Evolutionary conservation across 1,140 invertebrate species (phyloP).

Genomic region (Drosophila ambigua): DNA sequence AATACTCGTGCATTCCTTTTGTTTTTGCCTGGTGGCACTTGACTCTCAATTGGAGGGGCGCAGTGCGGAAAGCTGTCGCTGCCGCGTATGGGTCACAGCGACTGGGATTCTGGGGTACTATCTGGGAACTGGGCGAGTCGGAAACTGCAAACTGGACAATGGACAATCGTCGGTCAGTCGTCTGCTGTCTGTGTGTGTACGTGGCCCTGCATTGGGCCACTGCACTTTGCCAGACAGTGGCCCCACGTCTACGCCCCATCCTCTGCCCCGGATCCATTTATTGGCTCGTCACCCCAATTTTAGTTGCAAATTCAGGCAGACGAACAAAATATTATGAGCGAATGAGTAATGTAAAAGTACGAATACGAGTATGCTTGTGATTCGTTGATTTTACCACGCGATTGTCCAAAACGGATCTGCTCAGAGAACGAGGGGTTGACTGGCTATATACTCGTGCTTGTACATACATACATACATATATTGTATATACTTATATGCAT

Average conservation of each 20-base stretch:
- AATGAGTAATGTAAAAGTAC: slow-evolving; percentile 51
- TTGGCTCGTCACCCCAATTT: slow-evolving; percentile 69
- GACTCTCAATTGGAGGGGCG: slow-evolving; percentile 71
- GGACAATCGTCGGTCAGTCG: slow-evolving; percentile 32
- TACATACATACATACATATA: slow-evolving; percentile 12
- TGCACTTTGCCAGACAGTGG: slow-evolving; percentile 54
- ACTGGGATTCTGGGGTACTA: slow-evolving; percentile 5
- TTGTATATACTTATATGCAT: slow-evolving; percentile 2
- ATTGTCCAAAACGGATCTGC: slow-evolving; percentile 36
- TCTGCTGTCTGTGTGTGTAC: neutral
- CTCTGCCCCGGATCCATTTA: slow-evolving; percentile 59
- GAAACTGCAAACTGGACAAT: slow-evolving; percentile 30
- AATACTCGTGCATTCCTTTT: slow-evolving; percentile 30
- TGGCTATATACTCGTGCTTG: slow-evolving; percentile 17
- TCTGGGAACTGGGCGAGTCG: slow-evolving; percentile 27
- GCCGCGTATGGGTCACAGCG: slow-evolving; percentile 49
- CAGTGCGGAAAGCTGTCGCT: slow-evolving; percentile 26
- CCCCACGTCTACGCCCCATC: slow-evolving; percentile 2
- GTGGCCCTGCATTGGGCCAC: slow-evolving; percentile 64
- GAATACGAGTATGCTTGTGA: slow-evolving; percentile 21
- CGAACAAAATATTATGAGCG: slow-evolving; percentile 30
- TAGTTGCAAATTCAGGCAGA: slow-evolving; percentile 49
- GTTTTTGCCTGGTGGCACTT: slow-evolving; percentile 50
- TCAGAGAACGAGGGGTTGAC: slow-evolving; percentile 18
- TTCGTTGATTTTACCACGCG: slow-evolving; percentile 61